Evolutionary conservation across 2,113 vertebrate genomes (phyloP).

Genomic region (Caranx ignobilis): DNA sequence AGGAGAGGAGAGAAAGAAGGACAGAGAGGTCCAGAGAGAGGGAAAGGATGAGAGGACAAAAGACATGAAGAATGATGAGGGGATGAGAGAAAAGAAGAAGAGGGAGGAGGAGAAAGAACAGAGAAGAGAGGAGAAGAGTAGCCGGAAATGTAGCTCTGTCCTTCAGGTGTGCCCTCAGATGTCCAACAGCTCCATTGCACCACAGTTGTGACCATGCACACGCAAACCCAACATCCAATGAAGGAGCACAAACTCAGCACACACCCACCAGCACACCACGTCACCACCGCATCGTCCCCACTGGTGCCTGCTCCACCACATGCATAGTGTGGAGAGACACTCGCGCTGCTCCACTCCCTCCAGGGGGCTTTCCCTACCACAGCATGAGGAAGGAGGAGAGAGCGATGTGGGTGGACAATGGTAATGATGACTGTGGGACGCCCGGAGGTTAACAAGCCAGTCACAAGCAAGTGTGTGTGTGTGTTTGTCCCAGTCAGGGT

Average conservation of each 20-base stretch:
- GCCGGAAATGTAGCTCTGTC: conserved; percentile 18
- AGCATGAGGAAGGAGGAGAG: conserved; percentile 9
- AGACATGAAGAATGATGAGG: background rate
- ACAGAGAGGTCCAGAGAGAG: too few species aligned
- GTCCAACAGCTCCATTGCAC: conserved; percentile 40
- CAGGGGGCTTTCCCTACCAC: conserved; percentile 63
- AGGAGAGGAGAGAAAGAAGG: background rate
- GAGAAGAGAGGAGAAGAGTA: background rate
- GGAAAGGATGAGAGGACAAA: background rate
- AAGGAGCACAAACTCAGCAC: conserved; percentile 16
- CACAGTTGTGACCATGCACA: conserved; percentile 29
- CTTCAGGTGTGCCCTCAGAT: conserved; percentile 48
- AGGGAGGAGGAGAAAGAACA: background rate
- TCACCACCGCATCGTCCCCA: conserved; percentile 32
- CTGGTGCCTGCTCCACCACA: conserved; percentile 11
- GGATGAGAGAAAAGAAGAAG: background rate
- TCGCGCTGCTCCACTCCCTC: conserved; percentile 51
- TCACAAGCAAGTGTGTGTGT: conserved; percentile 37
- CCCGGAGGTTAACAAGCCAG: conserved; percentile 55
- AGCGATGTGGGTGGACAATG: conserved; percentile 49
- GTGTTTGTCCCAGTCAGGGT: conserved; percentile 18
- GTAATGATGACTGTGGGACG: conserved; percentile 58
- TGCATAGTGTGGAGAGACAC: conserved; percentile 35
- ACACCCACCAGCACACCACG: conserved; percentile 22
- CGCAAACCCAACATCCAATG: conserved; percentile 32